Evolutionary conservation across 2,113 vertebrate species (phyloP).

Genomic region (Tetrao urogallus): DNA sequence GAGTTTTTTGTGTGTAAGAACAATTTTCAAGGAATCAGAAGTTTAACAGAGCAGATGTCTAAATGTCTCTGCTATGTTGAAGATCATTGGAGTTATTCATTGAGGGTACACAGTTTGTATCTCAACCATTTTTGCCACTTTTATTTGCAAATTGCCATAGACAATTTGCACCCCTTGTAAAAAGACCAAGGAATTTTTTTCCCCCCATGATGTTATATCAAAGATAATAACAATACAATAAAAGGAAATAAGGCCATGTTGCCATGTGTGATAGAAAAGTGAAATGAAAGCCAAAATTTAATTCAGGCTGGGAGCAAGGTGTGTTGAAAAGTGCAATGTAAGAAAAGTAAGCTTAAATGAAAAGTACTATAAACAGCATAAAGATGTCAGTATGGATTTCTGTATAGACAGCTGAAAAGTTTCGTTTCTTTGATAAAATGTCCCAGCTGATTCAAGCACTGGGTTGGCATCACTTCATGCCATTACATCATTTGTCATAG

Average conservation of each 20-base stretch:
- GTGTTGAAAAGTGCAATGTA: neutral
- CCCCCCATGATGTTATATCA: neutral
- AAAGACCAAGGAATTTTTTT: neutral
- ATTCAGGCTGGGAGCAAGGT: neutral
- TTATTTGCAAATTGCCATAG: neutral
- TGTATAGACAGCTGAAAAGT: neutral
- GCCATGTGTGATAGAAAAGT: neutral
- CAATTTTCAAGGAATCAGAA: slow-evolving; percentile 32
- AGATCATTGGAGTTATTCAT: neutral
- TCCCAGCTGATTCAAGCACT: neutral
- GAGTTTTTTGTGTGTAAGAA: neutral
- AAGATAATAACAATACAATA: neutral
- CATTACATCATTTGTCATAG: neutral
- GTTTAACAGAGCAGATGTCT: slow-evolving; percentile 39
- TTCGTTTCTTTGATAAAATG: neutral
- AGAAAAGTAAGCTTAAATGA: neutral
- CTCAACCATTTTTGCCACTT: neutral
- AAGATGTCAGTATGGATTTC: neutral
- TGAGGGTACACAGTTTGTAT: neutral
- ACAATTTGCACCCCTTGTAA: neutral
- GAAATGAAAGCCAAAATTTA: neutral
- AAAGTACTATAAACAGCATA: neutral
- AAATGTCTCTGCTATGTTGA: slow-evolving; percentile 17
- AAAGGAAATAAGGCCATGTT: neutral
- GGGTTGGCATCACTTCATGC: neutral